Evolutionary conservation across 2,113 vertebrate genomes (phyloP), one percentile per base, ranked within the genome.

Genomic region (Eolophus roseicapilla): DNA sequence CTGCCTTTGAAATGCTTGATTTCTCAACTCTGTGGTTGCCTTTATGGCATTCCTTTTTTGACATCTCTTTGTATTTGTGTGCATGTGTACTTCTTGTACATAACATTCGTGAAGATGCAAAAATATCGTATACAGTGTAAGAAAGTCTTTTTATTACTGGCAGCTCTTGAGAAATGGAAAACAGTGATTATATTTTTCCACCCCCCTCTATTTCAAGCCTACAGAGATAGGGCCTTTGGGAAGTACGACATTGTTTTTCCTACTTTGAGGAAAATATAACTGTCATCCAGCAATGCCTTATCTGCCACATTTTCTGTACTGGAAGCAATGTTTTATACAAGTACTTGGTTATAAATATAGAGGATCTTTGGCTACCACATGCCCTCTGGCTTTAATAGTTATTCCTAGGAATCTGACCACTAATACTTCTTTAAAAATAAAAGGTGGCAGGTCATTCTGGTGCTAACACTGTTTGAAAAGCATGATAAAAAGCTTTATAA

Each of bases 281-380:
- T 94, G 82, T 90, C 49, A 63, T 70, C 70, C 85, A 88, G 65
- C 60, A 88, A 55, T 91, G 75, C 76, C 71, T 93, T 93, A 95
- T 93, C 93, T 93, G 87, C 64, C 82, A 47, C 57, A 78, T 94
- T 92, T 88, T 95, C 68, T 96, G 50, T 86, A 47, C 76, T 76
- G 78, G 60, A 78, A 90, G 50, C 60, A 78, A 64, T 27, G 43
- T 80, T 94, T 92, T 88, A 37, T 46, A 59, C 59, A 73, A 86
- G 9, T 82, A 70, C 24, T 90, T 88, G 50, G 17, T 90, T 93
- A 2, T 81, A 81, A 60, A 37, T 60, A 46, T 44, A 77, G 69
- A 83, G 33, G 35, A 67, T 80, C 79, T 92, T 86, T 94, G 79
- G 68, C 71, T 86, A 70, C 79, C n/a, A 44, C 47, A 20, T 81